phyloP scores from a whole-genome alignment of 2,113 vertebrate species.

The Thryonomys swinderianus region DNA sequence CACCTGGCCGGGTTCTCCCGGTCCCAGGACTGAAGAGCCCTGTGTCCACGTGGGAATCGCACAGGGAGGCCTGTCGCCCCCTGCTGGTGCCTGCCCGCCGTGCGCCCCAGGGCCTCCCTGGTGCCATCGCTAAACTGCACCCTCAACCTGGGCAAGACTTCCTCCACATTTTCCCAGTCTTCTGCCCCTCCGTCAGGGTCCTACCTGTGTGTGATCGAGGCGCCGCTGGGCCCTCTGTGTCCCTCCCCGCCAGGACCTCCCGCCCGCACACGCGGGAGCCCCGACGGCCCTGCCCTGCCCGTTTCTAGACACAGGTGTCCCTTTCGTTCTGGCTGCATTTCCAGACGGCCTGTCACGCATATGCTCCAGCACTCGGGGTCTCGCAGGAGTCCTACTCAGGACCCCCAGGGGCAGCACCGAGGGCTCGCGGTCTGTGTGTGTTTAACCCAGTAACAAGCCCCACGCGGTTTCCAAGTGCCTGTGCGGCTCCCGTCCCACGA shows the following conservation, averaged over 20 bases:
- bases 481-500: not conserved
- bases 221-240: not conserved
- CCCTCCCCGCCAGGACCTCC: not conserved
- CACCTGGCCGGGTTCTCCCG: too few relatives aligned
- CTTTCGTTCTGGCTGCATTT: not conserved
- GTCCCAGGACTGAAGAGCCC: too few relatives aligned
- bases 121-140: fast-evolving
- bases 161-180: too few relatives aligned
- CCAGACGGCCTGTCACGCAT: too few relatives aligned
- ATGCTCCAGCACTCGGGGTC: too few relatives aligned
- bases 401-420: not conserved
- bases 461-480: not conserved
- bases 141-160: not conserved
- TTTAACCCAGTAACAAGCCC: not conserved
- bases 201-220: fast-evolving
- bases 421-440: not conserved
- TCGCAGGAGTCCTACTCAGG: too few relatives aligned
- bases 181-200: not conserved
- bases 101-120: not conserved
- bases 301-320: not conserved
- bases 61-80: not conserved
- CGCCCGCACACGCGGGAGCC: not conserved
- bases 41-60: not conserved
- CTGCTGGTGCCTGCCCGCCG: not conserved
- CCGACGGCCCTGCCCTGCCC: not conserved